Conservation (phyloP, 2,797 vertebrate genomes). For the Semaprochilodus insignis region DNA sequence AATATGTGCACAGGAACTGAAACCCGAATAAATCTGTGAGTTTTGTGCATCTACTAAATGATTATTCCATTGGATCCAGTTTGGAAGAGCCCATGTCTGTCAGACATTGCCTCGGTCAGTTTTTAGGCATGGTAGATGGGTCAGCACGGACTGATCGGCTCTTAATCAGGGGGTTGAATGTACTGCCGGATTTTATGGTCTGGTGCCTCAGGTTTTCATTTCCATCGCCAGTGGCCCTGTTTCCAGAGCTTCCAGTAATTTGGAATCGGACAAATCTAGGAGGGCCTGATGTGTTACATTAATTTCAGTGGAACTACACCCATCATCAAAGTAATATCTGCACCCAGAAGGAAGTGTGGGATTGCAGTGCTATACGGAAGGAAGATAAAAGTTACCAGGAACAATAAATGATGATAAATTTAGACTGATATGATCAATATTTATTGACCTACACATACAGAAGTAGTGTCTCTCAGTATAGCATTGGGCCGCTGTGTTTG, state of each 20-base stretch:
- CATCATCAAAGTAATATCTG: too few relatives aligned
- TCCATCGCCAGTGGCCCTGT: conserved; percentile 54
- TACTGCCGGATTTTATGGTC: conserved; percentile 65
- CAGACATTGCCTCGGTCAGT: not conserved
- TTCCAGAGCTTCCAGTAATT: conserved; percentile 19
- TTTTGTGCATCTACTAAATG: not conserved
- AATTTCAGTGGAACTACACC: not conserved
- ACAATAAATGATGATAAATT: too few relatives aligned
- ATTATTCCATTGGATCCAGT: not conserved
- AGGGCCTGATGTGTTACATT: not conserved
- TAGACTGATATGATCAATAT: too few relatives aligned
- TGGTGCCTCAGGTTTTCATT: conserved; percentile 66
- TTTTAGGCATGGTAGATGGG: conserved; percentile 66
- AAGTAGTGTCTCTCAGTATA: too few relatives aligned
- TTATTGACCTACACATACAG: too few relatives aligned
- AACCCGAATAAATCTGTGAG: not conserved
- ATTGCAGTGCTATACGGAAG: too few relatives aligned
- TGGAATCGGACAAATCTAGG: not conserved
- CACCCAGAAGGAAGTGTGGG: too few relatives aligned
- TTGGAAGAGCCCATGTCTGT: not conserved
- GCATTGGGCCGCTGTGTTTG: too few relatives aligned
- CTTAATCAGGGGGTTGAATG: conserved; percentile 60
- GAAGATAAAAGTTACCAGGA: too few relatives aligned
- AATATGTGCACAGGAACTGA: not conserved
- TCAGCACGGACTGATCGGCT: conserved; percentile 56